Percentiles rank a stretch among this genome's conserved stretches.
phyloP scores from a whole-genome alignment of 2,888 invertebrate genomes.

The Standfussiana lucernea region DNA sequence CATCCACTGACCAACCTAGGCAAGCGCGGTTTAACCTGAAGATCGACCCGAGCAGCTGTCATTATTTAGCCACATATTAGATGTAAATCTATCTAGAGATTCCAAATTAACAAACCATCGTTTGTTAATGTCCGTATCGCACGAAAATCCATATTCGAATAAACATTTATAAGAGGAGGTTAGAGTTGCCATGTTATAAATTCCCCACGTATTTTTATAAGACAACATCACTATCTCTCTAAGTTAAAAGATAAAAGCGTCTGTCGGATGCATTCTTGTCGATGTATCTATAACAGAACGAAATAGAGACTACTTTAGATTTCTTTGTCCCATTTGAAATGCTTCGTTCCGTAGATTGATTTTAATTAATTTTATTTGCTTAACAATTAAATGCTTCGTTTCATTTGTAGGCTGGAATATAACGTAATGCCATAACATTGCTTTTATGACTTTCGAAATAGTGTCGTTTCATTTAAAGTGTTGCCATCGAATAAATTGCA shows the following conservation, averaged over 20 bases:
- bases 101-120: neutral
- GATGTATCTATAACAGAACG: constrained; percentile 41
- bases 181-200: constrained; percentile 37
- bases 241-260: constrained; percentile 58
- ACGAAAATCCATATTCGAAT: constrained; percentile 7
- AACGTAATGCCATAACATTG: constrained; percentile 5
- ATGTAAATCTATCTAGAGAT: neutral
- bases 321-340: constrained; percentile 35
- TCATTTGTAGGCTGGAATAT: constrained; percentile 31
- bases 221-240: constrained; percentile 36
- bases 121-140: neutral
- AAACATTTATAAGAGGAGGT: constrained; percentile 25
- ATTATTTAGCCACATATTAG: no score
- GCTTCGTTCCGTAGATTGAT: constrained; percentile 17
- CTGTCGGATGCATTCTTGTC: constrained; percentile 53
- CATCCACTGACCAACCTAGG: no score
- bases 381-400: constrained; percentile 25
- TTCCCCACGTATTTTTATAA: constrained; percentile 34
- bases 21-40: no score
- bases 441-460: constrained; percentile 33
- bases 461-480: constrained; percentile 26
- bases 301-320: constrained; percentile 42
- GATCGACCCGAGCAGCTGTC: no score
- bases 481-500: constrained; percentile 15
- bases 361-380: constrained; percentile 44